Evolutionary conservation across 2,113 vertebrate genomes (phyloP).

Genomic region (Peromyscus leucopus): DNA sequence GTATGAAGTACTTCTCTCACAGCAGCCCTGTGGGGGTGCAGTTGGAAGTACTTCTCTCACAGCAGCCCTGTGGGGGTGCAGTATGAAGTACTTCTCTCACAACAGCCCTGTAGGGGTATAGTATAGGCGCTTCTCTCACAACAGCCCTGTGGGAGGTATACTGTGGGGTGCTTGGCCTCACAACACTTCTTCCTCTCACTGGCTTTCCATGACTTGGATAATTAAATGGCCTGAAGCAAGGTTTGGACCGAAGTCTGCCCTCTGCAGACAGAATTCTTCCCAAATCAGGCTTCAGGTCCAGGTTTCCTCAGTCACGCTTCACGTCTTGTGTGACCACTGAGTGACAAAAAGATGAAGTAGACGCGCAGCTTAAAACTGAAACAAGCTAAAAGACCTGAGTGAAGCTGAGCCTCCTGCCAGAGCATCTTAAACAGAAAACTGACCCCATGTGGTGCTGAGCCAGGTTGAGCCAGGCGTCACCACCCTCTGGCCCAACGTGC

Average conservation of each 20-base stretch:
- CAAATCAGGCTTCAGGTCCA: not conserved
- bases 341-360: constrained; percentile 3
- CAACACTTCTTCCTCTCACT: not conserved
- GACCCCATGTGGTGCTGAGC: not conserved
- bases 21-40: not conserved
- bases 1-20: not conserved
- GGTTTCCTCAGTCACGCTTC: constrained; percentile 10
- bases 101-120: not conserved
- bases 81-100: no score
- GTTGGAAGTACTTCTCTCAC: not conserved
- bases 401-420: not conserved
- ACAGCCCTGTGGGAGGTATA: not conserved
- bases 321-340: constrained; percentile 22
- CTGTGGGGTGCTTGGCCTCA: not conserved
- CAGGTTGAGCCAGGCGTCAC: not conserved
- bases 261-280: not conserved
- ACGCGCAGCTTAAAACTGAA: not conserved
- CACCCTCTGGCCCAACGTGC: not conserved
- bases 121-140: not conserved
- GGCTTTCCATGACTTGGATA: not conserved
- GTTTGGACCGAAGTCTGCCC: not conserved
- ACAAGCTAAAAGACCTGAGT: not conserved
- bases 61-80: not conserved
- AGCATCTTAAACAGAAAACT: constrained; percentile 24
- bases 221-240: not conserved